These are phyloP conservation scores for Irena cyanogastra DNA, from an alignment of 2,113 vertebrate species.

Conservation along the genomic window DNA sequence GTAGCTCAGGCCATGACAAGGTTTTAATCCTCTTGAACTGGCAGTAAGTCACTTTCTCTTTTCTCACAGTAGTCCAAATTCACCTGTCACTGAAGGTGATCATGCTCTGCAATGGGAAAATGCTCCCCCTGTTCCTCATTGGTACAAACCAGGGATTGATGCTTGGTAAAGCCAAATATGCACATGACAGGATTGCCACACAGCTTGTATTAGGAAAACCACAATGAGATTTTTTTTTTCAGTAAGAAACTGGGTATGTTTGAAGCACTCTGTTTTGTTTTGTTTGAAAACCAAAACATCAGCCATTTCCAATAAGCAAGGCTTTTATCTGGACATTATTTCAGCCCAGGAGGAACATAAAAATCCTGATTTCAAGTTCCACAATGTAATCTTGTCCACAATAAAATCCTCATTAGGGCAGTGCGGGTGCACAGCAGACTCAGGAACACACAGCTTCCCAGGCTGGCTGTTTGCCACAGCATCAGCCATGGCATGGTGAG, in stretches of 20 bases:
- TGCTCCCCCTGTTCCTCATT: background rate
- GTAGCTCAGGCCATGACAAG: background rate
- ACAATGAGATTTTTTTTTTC: background rate
- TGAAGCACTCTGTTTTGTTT: background rate
- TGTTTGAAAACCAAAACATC: background rate
- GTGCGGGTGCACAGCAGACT: background rate
- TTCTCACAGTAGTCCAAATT: background rate
- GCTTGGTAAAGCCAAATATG: background rate
- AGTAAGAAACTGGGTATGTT: background rate
- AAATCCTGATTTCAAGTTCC: background rate
- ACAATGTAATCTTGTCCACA: background rate
- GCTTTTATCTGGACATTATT: background rate
- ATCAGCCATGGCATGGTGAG: background rate
- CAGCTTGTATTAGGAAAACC: background rate
- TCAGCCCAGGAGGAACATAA: background rate
- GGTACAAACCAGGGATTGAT: background rate
- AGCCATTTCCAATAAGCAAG: background rate
- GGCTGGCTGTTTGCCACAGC: background rate
- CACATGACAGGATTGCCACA: fast-evolving
- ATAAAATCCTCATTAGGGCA: background rate
- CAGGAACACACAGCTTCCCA: background rate
- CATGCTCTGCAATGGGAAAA: background rate
- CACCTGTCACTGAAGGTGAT: background rate
- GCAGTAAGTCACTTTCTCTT: background rate
- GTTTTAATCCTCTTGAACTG: background rate